Evolutionary conservation across 2,113 vertebrate species (phyloP).

Genomic region (Oreochromis aureus): DNA sequence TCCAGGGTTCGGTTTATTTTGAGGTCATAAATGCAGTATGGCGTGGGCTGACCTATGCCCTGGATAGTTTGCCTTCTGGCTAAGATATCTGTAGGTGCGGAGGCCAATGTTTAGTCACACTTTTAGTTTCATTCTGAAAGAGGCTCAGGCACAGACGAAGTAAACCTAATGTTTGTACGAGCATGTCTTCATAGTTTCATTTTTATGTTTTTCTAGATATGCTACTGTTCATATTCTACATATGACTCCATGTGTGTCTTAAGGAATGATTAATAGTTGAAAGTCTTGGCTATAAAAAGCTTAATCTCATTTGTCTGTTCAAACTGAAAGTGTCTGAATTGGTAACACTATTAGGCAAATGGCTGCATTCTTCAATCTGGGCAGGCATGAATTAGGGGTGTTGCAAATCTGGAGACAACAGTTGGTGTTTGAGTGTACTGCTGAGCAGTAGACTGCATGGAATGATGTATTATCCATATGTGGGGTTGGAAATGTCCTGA

Average conservation of each 20-base stretch:
- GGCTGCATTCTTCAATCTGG: neutral
- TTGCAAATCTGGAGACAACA: constrained; percentile 32
- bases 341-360: neutral
- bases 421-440: constrained; percentile 49
- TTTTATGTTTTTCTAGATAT: neutral
- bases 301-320: neutral
- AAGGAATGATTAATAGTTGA: neutral
- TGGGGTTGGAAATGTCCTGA: constrained; percentile 25
- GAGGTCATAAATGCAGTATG: neutral
- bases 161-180: neutral
- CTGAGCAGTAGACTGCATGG: constrained; percentile 15
- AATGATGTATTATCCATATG: constrained; percentile 51
- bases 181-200: neutral
- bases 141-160: neutral
- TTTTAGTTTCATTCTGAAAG: neutral
- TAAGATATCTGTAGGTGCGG: neutral
- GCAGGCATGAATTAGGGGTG: constrained; percentile 9
- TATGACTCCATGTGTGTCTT: neutral
- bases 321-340: neutral
- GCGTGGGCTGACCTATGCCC: neutral
- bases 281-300: neutral
- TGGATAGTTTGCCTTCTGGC: neutral
- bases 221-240: neutral
- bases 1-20: neutral
- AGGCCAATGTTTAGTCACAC: neutral